Conservation (phyloP, 2,888 invertebrate genomes). For the Nomada fucata region DNA sequence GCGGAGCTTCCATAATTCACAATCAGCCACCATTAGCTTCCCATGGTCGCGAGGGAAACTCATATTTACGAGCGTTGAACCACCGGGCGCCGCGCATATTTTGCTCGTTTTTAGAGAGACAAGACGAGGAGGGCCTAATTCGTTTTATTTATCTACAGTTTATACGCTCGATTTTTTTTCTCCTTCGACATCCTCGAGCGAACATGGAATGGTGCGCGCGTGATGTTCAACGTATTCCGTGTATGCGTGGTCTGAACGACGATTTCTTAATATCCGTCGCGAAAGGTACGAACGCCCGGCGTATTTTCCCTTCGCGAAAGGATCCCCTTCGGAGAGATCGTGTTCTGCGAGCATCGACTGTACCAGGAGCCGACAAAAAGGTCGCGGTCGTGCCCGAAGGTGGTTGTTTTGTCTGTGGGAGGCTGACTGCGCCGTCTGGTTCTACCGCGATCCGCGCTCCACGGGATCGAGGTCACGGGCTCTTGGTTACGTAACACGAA, state of each 20-base stretch:
- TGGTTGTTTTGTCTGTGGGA: slow-evolving; percentile 72
- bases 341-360: slow-evolving; percentile 53
- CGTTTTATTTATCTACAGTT: not conserved
- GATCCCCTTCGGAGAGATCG: too few species aligned
- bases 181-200: too few species aligned
- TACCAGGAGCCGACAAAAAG: slow-evolving; percentile 69
- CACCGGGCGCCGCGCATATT: slow-evolving; percentile 1
- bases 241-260: too few species aligned
- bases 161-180: too few species aligned
- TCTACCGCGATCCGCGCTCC: slow-evolving; percentile 63
- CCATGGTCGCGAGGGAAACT: slow-evolving; percentile 37
- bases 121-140: not conserved
- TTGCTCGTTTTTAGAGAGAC: not conserved
- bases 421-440: slow-evolving; percentile 71
- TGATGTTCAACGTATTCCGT: too few species aligned
- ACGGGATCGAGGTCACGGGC: slow-evolving; percentile 78
- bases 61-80: slow-evolving; percentile 43
- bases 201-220: too few species aligned
- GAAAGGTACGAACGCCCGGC: too few species aligned
- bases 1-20: slow-evolving; percentile 47
- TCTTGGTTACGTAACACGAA: slow-evolving; percentile 74
- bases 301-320: too few species aligned
- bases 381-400: slow-evolving; percentile 64
- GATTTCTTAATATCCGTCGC: too few species aligned
- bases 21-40: slow-evolving; percentile 52